These are phyloP conservation scores for Dipodomys merriami DNA, from an alignment of 2,113 vertebrate species.

Conservation along the genomic window DNA sequence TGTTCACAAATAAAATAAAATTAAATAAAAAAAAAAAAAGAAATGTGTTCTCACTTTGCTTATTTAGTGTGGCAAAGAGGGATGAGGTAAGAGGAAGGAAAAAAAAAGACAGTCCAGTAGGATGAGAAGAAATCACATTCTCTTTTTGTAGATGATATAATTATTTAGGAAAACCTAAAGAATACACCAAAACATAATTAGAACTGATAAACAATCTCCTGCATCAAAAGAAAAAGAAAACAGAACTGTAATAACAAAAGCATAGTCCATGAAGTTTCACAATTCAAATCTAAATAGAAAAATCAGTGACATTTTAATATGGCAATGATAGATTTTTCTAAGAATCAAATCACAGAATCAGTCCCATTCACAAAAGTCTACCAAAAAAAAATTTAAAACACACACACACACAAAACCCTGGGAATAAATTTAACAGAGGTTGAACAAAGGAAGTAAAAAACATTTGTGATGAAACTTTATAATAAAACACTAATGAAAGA, in stretches of 20 bases:
- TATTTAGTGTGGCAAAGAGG: neutral
- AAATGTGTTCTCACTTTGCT: neutral
- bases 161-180: neutral
- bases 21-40: too few species aligned
- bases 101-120: neutral
- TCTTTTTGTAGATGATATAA: neutral
- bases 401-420: neutral
- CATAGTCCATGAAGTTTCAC: neutral
- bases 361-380: neutral
- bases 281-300: neutral
- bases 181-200: neutral
- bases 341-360: neutral
- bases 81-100: neutral
- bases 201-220: neutral
- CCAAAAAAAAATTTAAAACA: neutral
- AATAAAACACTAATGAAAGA: neutral
- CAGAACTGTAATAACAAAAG: neutral
- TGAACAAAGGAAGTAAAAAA: neutral
- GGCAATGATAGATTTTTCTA: neutral
- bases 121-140: neutral
- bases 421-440: neutral
- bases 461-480: neutral
- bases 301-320: neutral
- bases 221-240: too few species aligned
- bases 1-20: too few species aligned